These are phyloP conservation scores for Lamellibrachia satsuma DNA, from an alignment of 2,888 invertebrate species.

Conservation along the genomic window DNA sequence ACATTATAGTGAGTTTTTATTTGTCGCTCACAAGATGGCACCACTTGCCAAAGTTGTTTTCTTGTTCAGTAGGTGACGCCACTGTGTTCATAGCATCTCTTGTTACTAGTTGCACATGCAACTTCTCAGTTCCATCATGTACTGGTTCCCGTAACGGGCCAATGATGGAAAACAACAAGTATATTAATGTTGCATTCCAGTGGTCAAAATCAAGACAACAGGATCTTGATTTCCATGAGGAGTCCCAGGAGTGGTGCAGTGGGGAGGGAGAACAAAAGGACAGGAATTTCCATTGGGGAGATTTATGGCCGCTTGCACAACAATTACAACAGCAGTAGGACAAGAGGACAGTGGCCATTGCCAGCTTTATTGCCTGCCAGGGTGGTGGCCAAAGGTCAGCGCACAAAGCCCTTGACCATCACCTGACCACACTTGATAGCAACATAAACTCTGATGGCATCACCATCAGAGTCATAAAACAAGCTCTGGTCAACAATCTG, in stretches of 20 bases:
- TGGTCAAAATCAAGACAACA: not conserved
- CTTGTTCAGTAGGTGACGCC: not conserved
- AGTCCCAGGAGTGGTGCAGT: not conserved
- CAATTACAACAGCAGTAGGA: not conserved
- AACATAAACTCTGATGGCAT: not conserved
- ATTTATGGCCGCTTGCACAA: constrained; percentile 11
- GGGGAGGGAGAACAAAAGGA: not conserved
- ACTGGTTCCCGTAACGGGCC: not conserved
- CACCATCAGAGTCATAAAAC: constrained; percentile 5
- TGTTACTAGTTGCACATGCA: not conserved
- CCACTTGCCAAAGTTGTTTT: not conserved
- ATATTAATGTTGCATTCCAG: not conserved
- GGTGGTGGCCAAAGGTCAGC: constrained; percentile 14
- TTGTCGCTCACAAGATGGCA: not conserved
- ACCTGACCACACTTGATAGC: not conserved
- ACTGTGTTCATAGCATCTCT: not conserved
- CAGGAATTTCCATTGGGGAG: not conserved
- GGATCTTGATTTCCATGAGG: not conserved
- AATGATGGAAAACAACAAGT: not conserved
- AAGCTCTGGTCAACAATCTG: not conserved
- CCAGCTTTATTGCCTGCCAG: constrained; percentile 4
- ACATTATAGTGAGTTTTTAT: not conserved
- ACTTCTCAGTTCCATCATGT: not conserved
- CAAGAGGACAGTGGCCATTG: not conserved
- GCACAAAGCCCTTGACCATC: not conserved